phyloP scores from a whole-genome alignment of 2,888 invertebrate species.

The Tolmerus cingulatus region DNA sequence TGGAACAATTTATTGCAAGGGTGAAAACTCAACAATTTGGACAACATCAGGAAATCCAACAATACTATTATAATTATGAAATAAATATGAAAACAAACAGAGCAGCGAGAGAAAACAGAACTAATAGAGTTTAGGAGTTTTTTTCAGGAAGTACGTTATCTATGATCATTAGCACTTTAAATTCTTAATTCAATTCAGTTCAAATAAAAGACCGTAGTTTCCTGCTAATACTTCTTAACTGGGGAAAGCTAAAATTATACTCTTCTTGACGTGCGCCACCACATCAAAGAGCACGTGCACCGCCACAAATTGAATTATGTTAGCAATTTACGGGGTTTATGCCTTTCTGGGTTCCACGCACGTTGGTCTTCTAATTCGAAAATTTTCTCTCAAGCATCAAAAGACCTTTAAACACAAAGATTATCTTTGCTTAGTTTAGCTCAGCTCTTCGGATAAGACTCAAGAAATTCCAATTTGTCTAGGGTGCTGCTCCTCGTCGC shows the following conservation, averaged over 20 bases:
- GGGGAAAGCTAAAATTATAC: slow-evolving; percentile 17
- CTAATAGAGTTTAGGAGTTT: not conserved
- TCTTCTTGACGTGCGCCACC: not conserved
- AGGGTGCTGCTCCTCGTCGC: not conserved
- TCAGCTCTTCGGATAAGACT: not conserved
- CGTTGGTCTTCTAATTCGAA: slow-evolving; percentile 10
- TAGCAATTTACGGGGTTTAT: slow-evolving; percentile 1
- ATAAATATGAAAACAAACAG: not conserved
- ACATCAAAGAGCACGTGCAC: slow-evolving; percentile 17
- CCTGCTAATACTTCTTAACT: not conserved
- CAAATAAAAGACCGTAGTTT: not conserved
- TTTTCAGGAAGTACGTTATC: not conserved
- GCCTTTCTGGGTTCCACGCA: slow-evolving; percentile 21
- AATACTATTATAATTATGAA: no score
- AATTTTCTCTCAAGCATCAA: not conserved
- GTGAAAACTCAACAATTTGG: not conserved
- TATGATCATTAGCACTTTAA: not conserved
- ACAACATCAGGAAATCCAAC: not conserved
- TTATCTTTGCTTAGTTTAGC: not conserved
- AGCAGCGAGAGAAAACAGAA: not conserved
- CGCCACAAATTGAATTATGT: not conserved
- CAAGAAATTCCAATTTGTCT: not conserved
- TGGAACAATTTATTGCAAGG: not conserved
- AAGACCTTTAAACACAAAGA: not conserved
- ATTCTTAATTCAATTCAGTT: not conserved